Conservation (phyloP, 2,888 invertebrate species). For the Thumatha senex region DNA sequence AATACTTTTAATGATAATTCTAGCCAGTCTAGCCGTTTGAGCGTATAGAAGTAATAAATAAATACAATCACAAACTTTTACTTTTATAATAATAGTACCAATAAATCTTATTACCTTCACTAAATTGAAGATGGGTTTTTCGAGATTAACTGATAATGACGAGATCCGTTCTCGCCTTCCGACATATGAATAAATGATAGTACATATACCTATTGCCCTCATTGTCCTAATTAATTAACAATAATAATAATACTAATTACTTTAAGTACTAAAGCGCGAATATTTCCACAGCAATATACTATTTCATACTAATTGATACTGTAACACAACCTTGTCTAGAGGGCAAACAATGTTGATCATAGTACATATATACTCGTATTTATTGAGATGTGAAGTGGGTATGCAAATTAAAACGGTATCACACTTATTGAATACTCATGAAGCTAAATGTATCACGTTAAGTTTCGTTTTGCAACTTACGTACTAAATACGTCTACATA, state of each 20-base stretch:
- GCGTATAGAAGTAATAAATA: no score
- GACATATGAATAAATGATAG: no score
- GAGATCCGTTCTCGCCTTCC: no score
- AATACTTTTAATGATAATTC: no score
- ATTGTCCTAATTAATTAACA: background rate
- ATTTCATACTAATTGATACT: conserved; percentile 26
- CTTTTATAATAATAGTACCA: no score
- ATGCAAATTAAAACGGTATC: conserved; percentile 10
- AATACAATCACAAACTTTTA: no score
- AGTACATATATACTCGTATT: conserved; percentile 1
- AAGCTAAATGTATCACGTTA: background rate
- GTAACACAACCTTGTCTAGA: conserved; percentile 35
- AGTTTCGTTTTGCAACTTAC: background rate
- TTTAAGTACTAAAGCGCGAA: conserved; percentile 6
- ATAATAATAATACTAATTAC: conserved; percentile 12
- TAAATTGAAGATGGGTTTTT: background rate
- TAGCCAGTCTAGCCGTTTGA: no score
- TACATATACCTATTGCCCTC: no score
- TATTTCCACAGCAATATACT: conserved; percentile 16
- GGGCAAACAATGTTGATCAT: conserved; percentile 26
- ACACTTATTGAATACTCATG: background rate
- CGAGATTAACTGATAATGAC: background rate
- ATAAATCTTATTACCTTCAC: no score
- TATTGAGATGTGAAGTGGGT: conserved; percentile 6
- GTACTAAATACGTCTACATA: conserved; percentile 3